Evolutionary conservation across 1,140 invertebrate species (phyloP), one percentile per base, ranked within the genome.

Genomic region (Nautilus pompilius): DNA sequence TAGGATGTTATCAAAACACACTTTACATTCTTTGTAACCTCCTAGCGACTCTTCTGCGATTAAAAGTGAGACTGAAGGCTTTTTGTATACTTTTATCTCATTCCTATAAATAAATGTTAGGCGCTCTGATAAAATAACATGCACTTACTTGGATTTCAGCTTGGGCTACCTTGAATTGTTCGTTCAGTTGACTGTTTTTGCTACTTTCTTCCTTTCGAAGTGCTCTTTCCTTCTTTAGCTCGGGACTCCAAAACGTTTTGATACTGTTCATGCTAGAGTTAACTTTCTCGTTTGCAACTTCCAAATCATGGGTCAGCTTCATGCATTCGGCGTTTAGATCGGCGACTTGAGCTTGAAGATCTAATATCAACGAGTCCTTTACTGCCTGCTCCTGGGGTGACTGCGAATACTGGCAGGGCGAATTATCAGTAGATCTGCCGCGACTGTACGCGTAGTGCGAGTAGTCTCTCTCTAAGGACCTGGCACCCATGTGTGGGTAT

Each of bases 221-320:
- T 15, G 95, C 93, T 62, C 96, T 85, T 84, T 99, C 96, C 85
- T 98, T 98, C 84, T 99, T 99, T 73, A 99, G 86, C 82, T 99
- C 97, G 0, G 97, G 97, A 82, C 94, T 97, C 97, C 97, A 99
- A 85, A 99, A 99, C 13, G 96, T 98, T 85, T 99, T 99, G 79
- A 99, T 99, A 83, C 93, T 96, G 84, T 98, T 96, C 96, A 99
- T 99, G 74, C 92, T 95, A 76, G 96, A 98, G 76, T 94, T 95
- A 65, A 99, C 86, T 83, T 99, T 99, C 84, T 98, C 95, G 84
- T 98, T 98, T 62, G 95, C 96, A 67, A 96, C 85, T 84, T 99
- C 95, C 69, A 98, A 87, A 78, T 99, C 96, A 77, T 96, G 93
- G 83, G 98, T 97, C 46, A 98, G 86, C 80, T 93, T 93, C n/a